These are phyloP conservation scores for Raphicerus campestris DNA, from an alignment of 2,113 vertebrate genomes.

Conservation along the genomic window DNA sequence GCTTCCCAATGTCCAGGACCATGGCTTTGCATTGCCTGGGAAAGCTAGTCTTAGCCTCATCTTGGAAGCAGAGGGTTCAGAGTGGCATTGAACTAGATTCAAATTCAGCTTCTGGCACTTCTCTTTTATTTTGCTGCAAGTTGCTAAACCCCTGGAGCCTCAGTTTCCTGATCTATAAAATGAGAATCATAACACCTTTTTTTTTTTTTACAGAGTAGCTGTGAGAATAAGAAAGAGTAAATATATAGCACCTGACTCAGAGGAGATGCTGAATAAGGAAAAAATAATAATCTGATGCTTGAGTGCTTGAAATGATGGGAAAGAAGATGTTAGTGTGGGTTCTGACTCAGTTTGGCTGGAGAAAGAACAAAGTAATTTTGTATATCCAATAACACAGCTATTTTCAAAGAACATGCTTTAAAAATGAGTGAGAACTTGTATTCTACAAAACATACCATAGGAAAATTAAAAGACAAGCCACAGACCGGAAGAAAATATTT, in stretches of 20 bases:
- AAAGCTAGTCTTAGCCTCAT: background rate
- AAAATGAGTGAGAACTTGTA: background rate
- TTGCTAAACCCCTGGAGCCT: background rate
- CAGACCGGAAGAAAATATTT: background rate
- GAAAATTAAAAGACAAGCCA: constrained; percentile 14
- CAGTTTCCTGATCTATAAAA: background rate
- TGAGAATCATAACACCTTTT: background rate
- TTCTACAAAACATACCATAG: background rate
- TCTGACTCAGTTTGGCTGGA: background rate
- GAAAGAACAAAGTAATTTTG: background rate
- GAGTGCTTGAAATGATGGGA: background rate
- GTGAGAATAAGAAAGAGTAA: background rate
- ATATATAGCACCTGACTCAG: background rate
- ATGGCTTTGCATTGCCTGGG: background rate
- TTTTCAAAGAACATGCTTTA: background rate
- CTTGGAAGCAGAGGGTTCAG: background rate
- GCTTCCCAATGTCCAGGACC: background rate
- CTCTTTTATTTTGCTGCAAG: background rate
- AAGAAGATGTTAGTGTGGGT: background rate
- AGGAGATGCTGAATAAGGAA: background rate
- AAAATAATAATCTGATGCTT: background rate
- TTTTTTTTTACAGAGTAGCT: background rate
- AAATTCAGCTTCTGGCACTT: background rate
- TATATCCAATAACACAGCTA: background rate
- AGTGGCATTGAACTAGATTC: background rate